Evolutionary conservation across 2,888 invertebrate genomes (phyloP).

Genomic region (Melinopterus prodromus): DNA sequence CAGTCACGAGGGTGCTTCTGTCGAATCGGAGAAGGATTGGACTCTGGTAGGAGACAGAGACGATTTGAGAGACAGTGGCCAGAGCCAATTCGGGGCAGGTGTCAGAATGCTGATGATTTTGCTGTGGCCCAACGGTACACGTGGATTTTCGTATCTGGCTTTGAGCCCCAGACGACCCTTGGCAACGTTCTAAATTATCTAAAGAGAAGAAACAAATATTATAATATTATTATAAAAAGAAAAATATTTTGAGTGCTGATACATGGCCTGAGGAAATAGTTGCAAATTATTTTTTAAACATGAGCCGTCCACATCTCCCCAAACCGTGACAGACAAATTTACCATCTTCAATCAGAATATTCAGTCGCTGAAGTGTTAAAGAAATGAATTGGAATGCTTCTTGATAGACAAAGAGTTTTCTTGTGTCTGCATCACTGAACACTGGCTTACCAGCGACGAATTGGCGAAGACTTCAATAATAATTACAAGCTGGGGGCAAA

Average conservation of each 20-base stretch:
- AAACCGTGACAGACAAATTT: not conserved
- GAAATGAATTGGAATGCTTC: not conserved
- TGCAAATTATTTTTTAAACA: not conserved
- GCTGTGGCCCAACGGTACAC: not conserved
- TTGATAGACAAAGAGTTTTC: not conserved
- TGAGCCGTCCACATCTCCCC: not conserved
- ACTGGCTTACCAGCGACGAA: not conserved
- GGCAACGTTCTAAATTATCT: not conserved
- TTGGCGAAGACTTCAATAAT: not conserved
- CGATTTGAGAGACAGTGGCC: not conserved
- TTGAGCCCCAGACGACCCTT: not conserved
- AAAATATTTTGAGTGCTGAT: not conserved
- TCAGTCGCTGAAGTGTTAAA: not conserved
- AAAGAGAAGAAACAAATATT: too few species aligned
- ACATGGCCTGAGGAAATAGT: not conserved
- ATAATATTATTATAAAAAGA: too few species aligned
- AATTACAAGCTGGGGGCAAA: not conserved
- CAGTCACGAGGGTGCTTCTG: not conserved
- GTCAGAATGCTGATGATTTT: not conserved
- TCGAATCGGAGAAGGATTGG: not conserved
- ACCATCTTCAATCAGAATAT: not conserved
- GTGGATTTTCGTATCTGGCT: not conserved
- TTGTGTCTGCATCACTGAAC: not conserved
- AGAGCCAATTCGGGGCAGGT: not conserved
- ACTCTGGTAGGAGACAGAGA: not conserved